Base-by-base conservation (phyloP, 2,888 invertebrate genomes). In the Andrena trimmerana region DNA sequence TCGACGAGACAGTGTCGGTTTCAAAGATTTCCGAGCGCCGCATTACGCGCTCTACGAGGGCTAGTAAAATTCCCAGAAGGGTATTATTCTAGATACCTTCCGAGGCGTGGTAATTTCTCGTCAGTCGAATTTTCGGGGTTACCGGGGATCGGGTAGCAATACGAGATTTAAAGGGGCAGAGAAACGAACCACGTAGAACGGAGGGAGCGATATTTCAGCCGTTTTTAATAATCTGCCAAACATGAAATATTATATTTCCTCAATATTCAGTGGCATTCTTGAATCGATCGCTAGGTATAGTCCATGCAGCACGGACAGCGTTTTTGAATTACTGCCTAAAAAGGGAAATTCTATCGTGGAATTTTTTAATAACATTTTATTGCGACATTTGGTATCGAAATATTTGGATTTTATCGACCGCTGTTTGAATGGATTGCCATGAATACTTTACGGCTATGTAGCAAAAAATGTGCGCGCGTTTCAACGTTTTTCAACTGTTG, bases 161-260 rank as follows among this genome's bases (percentile, higher is more conserved):
- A 0, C 10, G 24, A 16, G 27, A 20, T 60, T 52, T 27, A 36
- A 31, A 1, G 50, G 2, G 3, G n/a, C 29, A 8, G 10, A 10
- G 16, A 36, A 13, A 62, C 67, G 36, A 59, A 75, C 63, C 74
- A 48, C 20, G 36, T 7, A 1, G 2, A 0, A 4, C n/a, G 1
- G n/a, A 7, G 42, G 36, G 10, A 24, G 13, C 27, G 24, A 24
- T 2, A 27, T 31, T 10, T 27, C 20, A 33, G 52, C 60, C 71
- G 77, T 80, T 80, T 80, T 78, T 71, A 77, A 71, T 80, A 80
- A 67, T 67, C 60, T 24, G 0, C 36, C 24, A 2, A 20, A 20
- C 63, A 20, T 29, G 42, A 42, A 16, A 31, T 10, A 66, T 42
- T 36, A 60, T 80, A 71, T 77, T 54, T 71, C 78, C 62, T 50